These are phyloP conservation scores for Pandemis cinnamomeana DNA, from an alignment of 2,888 invertebrate genomes.

Conservation along the genomic window DNA sequence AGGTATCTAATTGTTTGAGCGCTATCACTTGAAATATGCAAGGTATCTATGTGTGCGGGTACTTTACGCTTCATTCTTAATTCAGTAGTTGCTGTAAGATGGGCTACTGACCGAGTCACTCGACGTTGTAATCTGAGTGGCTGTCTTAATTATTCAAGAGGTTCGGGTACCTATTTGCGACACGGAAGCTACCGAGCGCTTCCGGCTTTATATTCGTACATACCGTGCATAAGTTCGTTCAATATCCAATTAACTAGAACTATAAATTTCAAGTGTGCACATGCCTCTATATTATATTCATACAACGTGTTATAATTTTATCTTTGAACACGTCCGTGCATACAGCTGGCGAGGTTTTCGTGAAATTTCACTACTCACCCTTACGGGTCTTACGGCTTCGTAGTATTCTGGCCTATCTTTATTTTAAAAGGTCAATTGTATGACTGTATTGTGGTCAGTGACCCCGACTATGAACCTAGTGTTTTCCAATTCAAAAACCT, in stretches of 20 bases:
- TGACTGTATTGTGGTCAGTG: too few species aligned
- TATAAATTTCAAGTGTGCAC: background rate
- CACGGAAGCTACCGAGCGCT: background rate
- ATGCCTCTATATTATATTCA: too few species aligned
- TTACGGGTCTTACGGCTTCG: too few species aligned
- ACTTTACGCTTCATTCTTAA: background rate
- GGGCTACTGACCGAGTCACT: slow-evolving; percentile 14
- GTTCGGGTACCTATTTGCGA: slow-evolving; percentile 13
- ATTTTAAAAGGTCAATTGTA: too few species aligned
- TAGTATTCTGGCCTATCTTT: too few species aligned
- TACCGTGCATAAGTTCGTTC: background rate
- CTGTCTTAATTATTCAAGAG: slow-evolving; percentile 18
- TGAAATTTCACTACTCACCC: too few species aligned
- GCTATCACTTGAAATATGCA: background rate
- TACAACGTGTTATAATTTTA: background rate
- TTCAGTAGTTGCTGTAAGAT: slow-evolving; percentile 6
- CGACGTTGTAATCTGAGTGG: slow-evolving; percentile 26
- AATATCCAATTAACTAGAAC: background rate
- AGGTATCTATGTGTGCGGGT: slow-evolving; percentile 3
- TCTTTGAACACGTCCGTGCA: background rate
- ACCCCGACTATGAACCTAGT: too few species aligned
- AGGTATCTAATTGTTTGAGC: background rate
- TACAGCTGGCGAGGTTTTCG: too few species aligned
- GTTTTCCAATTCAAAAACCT: too few species aligned
- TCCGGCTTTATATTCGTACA: slow-evolving; percentile 11